phyloP scores from a whole-genome alignment of 2,888 invertebrate species.

The Rotaria sp. region DNA sequence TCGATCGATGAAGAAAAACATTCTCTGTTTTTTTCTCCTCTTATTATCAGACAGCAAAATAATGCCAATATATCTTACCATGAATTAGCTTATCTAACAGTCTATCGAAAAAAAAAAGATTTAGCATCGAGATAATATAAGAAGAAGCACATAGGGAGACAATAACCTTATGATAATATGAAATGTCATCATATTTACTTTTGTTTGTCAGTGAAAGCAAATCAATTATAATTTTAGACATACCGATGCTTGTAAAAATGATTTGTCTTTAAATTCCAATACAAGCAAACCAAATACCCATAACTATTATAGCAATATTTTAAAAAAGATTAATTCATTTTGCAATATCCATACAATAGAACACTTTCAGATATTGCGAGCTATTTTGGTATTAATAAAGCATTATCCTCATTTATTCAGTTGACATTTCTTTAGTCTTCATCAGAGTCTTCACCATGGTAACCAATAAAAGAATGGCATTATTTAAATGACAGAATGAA shows the following conservation, averaged over 20 bases:
- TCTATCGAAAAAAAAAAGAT: neutral
- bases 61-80: neutral
- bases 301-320: no score
- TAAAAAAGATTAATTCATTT: no score
- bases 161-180: neutral
- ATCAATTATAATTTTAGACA: neutral
- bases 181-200: neutral
- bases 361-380: no score
- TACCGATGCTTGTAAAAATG: no score
- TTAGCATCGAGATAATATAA: neutral
- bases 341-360: no score
- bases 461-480: neutral
- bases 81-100: neutral
- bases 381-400: no score
- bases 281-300: no score
- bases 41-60: neutral
- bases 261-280: no score
- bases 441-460: neutral
- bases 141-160: neutral
- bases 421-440: neutral
- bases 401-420: no score
- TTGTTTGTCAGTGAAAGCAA: neutral
- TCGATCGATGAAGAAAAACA: neutral
- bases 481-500: neutral
- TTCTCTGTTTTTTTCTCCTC: neutral